Conservation (phyloP, 2,888 invertebrate species). For the Stegana nigrithorax region DNA sequence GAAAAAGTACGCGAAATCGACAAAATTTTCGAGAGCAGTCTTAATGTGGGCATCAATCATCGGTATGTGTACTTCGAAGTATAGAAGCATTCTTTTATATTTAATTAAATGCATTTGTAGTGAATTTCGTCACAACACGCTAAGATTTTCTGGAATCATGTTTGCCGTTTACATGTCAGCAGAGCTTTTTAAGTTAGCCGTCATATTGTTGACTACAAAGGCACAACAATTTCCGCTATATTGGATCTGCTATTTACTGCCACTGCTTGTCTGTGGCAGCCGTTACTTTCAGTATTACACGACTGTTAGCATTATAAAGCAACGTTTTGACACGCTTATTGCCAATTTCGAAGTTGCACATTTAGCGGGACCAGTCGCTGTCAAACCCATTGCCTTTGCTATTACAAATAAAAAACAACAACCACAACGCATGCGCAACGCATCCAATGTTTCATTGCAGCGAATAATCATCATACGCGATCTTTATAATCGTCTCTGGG, state of each 20-base stretch:
- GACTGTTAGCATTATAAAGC: conserved; percentile 48
- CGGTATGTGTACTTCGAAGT: conserved; percentile 23
- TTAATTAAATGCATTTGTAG: background rate
- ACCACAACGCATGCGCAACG: background rate
- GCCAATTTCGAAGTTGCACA: conserved; percentile 43
- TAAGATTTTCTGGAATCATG: conserved; percentile 39
- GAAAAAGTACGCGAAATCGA: conserved; percentile 57
- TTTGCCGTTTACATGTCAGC: conserved; percentile 43
- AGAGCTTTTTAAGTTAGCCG: conserved; percentile 45
- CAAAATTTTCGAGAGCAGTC: conserved; percentile 47
- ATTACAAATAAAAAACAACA: conserved; percentile 6
- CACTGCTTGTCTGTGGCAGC: conserved; percentile 53
- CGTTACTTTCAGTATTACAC: conserved; percentile 64
- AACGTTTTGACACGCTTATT: conserved; percentile 54
- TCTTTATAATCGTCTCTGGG: conserved; percentile 63
- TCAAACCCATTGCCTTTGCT: background rate
- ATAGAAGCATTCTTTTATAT: background rate
- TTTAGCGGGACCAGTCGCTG: conserved; percentile 10
- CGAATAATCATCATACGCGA: conserved; percentile 52
- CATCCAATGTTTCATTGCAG: conserved; percentile 33
- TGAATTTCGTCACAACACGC: conserved; percentile 33
- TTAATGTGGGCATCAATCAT: conserved; percentile 52
- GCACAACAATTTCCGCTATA: conserved; percentile 38
- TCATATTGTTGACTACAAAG: conserved; percentile 34
- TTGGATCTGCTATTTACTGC: conserved; percentile 58